Evolutionary conservation across 2,888 invertebrate genomes (phyloP), one percentile per base, ranked within the genome.

Genomic region (Cantharis flavilabris): DNA sequence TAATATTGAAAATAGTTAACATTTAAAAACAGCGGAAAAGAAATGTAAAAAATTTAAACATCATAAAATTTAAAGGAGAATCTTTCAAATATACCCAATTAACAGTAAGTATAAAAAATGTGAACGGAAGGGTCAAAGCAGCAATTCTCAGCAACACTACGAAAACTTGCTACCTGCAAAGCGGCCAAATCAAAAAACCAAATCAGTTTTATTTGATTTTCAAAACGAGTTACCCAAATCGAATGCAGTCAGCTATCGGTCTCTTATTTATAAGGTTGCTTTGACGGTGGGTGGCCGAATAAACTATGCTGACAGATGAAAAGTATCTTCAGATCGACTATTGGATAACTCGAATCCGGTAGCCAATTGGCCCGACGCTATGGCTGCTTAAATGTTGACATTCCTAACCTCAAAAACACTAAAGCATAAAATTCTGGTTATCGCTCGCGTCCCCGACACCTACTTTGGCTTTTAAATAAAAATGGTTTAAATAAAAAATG

Each of bases 301-400:
- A 83, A 84, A 78, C 76, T 83, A 82, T 84, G 87, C 83, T 88
- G 88, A 88, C 89, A 88, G 88, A 88, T 88, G 88, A 88, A 88
- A 88, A 88, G 88, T 88, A 87, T 88, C 86, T 87, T 82, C 84
- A 88, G 88, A 88, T 88, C 87, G 84, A 84, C 85, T 87, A 88
- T 88, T 88, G 88, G 88, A 88, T 88, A 88, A 88, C 86, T 84
- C 83, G 86, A 87, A 86, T 87, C 86, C 88, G 88, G 88, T 88
- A 88, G 88, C 88, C 87, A 87, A 88, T 88, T 87, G 88, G 87
- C 83, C 85, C 85, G 85, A 85, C 86, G 86, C 87, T 85, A 83
- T 83, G 83, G 83, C 83, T 81, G 83, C 84, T 83, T 81, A 83
- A 80, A 80, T 76, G 77, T 82, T 78, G 81, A 80, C 80, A 83